Evolutionary conservation across 2,888 invertebrate species (phyloP), one percentile per base, ranked within the genome.

Genomic region (Limenitis arthemis): DNA sequence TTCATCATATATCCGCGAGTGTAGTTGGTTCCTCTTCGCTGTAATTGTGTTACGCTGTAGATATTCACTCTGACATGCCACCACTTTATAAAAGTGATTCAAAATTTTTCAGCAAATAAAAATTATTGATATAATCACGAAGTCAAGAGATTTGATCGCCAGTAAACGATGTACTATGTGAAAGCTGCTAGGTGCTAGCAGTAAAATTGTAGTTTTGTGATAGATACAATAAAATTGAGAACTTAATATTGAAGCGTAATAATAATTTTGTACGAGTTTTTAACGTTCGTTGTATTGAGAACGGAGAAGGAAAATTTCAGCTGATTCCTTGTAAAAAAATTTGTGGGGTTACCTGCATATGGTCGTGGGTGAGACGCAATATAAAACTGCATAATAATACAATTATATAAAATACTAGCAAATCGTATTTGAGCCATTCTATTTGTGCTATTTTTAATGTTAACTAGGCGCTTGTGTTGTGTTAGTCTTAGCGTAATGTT

Each of bases 151-250:
- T 73, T 70, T 69, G 70, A 72, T 78, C 70, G 74, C 75, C 63
- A 69, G 65, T 63, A 61, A 65, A 64, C 65, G 68, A 67, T 69
- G 60, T 62, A 73, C 63, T 66, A 67, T 77, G 77, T 79, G 80
- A 77, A 68, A 74, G 65, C 76, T 84, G 85, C 85, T 79, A 85
- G 85, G 62, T 74, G 75, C 85, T 85, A 77, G 85, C 85, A 83
- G 78, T 79, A 82, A 76, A 85, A 84, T 77, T 73, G 79, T 75
- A 71, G 75, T 79, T 78, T 79, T 84, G 85, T 86, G 85, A 84
- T 85, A 84, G 74, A 71, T 75, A 81, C 82, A 85, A 85, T 84
- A 75, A 78, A 84, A 84, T 85, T 83, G 83, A 77, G 67, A 57
- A 52, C 57, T 50, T 50, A 54, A 53, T 55, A 51, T 44, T 55